These are phyloP conservation scores for Hucho hucho DNA, from an alignment of 2,113 vertebrate genomes.

Conservation along the genomic window DNA sequence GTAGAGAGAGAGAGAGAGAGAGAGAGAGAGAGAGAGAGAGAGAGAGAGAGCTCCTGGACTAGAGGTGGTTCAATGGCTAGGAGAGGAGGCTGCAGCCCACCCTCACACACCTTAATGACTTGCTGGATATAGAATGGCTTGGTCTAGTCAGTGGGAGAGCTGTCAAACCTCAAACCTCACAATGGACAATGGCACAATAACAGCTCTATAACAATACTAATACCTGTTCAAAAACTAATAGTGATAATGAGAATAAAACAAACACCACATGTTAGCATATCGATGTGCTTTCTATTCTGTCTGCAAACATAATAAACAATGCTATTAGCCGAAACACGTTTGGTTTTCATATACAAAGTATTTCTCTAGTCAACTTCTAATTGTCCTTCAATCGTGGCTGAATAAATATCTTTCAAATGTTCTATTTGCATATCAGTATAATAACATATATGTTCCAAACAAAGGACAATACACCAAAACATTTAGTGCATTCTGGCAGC, in stretches of 20 bases:
- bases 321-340: too few species aligned
- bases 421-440: not conserved
- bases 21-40: not conserved
- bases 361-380: not conserved
- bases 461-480: not conserved
- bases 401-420: not conserved
- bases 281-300: too few species aligned
- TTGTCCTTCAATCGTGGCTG: not conserved
- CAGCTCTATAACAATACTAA: not conserved
- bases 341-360: not conserved
- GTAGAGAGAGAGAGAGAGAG: not conserved
- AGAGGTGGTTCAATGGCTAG: not conserved
- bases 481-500: not conserved
- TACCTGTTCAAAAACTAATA: not conserved
- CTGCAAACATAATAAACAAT: too few species aligned
- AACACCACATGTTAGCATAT: too few species aligned
- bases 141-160: conserved; percentile 24
- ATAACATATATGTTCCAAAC: not conserved
- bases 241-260: not conserved
- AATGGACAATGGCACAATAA: not conserved
- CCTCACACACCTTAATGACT: conserved; percentile 5
- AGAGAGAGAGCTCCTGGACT: not conserved
- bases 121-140: conserved; percentile 14
- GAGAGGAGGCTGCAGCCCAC: not conserved
- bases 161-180: not conserved